Conservation (phyloP, 2,113 vertebrate genomes). For the Myotis davidii region DNA sequence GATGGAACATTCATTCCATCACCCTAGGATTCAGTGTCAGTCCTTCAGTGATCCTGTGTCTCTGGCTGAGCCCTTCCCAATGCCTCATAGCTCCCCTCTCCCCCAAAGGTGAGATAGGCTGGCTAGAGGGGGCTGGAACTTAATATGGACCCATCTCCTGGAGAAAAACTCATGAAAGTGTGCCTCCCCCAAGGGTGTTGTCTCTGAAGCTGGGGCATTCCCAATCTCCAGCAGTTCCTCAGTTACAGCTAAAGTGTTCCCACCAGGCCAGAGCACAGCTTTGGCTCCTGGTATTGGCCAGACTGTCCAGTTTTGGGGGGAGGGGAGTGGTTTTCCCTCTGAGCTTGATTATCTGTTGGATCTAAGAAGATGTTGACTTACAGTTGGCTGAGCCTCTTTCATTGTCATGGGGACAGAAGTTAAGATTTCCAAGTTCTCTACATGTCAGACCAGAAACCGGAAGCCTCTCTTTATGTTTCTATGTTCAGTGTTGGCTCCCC, state of each 20-base stretch:
- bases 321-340: accelerated
- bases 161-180: not conserved
- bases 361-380: not conserved
- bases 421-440: not conserved
- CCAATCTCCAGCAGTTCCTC: not conserved
- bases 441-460: not conserved
- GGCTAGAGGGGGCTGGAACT: not conserved
- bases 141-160: not conserved
- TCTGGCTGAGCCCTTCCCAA: not conserved
- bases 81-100: not conserved
- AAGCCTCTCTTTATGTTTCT: not conserved
- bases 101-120: not conserved
- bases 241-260: too few relatives aligned
- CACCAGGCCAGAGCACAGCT: too few relatives aligned
- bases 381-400: not conserved
- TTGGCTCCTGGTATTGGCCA: not conserved
- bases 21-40: not conserved
- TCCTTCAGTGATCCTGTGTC: not conserved
- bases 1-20: not conserved
- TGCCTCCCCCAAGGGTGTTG: not conserved
- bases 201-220: not conserved
- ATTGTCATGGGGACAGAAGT: not conserved
- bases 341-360: not conserved
- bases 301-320: not conserved
- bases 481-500: not conserved